phyloP scores from a whole-genome alignment of 2,797 vertebrate genomes.

The Brotogeris chrysoptera region DNA sequence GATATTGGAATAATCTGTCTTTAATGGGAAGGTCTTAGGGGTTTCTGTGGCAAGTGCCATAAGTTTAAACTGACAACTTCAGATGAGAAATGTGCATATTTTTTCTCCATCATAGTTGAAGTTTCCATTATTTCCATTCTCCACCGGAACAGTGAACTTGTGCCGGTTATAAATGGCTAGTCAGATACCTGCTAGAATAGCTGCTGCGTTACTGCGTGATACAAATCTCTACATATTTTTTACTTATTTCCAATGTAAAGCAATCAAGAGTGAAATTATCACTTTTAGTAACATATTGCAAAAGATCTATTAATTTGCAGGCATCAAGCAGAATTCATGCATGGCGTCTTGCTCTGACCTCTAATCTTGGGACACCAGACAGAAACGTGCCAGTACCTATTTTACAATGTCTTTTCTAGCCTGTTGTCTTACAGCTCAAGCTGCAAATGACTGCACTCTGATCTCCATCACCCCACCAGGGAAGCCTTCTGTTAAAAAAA shows the following conservation, averaged over 20 bases:
- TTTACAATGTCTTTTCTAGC: background rate
- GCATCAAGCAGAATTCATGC: background rate
- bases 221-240: constrained; percentile 15
- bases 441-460: background rate
- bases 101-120: constrained; percentile 26
- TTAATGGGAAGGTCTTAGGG: background rate
- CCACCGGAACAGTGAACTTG: constrained; percentile 28
- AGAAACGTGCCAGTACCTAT: background rate
- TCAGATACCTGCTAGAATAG: background rate
- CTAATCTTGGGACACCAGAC: background rate
- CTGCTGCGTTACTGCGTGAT: background rate
- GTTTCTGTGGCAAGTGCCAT: background rate
- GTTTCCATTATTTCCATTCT: constrained; percentile 54
- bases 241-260: constrained; percentile 30
- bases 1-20: constrained; percentile 9
- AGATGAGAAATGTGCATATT: constrained; percentile 16
- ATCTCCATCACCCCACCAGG: background rate
- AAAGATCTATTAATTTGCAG: constrained; percentile 5
- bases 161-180: constrained; percentile 48
- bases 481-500: background rate
- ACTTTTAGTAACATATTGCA: background rate
- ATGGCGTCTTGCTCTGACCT: background rate
- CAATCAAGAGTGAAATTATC: constrained; percentile 50
- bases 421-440: background rate
- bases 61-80: constrained; percentile 41